Percentiles rank a stretch among this genome's conserved stretches.
These are phyloP conservation scores for Atta texana DNA, from an alignment of 1,140 invertebrate species.

Conservation along the genomic window DNA sequence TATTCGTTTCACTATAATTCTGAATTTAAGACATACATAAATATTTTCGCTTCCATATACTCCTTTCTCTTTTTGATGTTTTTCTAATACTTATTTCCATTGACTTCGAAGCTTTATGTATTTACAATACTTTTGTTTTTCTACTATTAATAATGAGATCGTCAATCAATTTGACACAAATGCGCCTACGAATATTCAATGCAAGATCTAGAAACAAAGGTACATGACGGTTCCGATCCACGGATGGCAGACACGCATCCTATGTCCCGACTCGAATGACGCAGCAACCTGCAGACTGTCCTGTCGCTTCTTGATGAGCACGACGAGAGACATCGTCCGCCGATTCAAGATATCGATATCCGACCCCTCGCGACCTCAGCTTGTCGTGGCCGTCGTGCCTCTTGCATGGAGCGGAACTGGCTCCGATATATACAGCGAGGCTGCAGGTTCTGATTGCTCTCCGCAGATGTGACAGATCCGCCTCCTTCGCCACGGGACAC, in stretches of 20 bases:
- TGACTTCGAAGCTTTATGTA: neutral
- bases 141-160: neutral
- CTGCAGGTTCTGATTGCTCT: conserved; percentile 74
- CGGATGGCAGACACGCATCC: conserved; percentile 47
- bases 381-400: conserved; percentile 42
- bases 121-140: neutral
- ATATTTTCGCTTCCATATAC: neutral
- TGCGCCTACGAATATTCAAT: conserved; percentile 12
- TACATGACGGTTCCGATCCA: conserved; percentile 21
- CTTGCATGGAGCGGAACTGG: conserved; percentile 58
- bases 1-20: conserved; percentile 1
- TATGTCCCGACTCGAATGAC: conserved; percentile 68
- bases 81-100: neutral
- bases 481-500: conserved; percentile 73
- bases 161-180: conserved; percentile 5
- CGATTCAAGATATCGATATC: conserved; percentile 80
- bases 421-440: conserved; percentile 63
- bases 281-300: conserved; percentile 65
- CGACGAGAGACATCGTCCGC: conserved; percentile 79
- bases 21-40: neutral
- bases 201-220: conserved; percentile 69
- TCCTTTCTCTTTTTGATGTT: neutral
- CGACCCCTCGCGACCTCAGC: conserved; percentile 74
- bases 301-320: conserved; percentile 79
- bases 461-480: conserved; percentile 74